Evolutionary conservation across 2,888 invertebrate genomes (phyloP).

Genomic region (Herminia tarsipennalis): DNA sequence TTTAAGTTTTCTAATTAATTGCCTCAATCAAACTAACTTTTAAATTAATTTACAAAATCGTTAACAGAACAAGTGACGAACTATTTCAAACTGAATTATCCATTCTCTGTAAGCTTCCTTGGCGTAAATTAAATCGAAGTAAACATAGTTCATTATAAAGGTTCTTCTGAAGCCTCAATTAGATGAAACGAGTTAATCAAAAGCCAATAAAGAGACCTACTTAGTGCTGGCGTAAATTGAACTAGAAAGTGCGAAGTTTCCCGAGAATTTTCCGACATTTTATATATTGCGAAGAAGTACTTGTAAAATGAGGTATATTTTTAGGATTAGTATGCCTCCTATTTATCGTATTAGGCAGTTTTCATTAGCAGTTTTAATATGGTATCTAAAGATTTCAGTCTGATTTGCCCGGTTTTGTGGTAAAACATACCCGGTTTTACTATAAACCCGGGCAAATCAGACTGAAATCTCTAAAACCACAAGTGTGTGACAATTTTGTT

Average conservation of each 20-base stretch:
- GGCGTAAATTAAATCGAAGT: constrained; percentile 5
- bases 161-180: constrained; percentile 19
- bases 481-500: no score
- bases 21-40: background rate
- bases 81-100: background rate
- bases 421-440: no score
- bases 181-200: constrained; percentile 29
- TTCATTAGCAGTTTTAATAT: no score
- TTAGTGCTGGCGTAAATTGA: constrained; percentile 23
- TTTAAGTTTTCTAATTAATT: background rate
- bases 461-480: no score
- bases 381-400: no score
- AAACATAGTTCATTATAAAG: constrained; percentile 11
- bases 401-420: no score
- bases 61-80: background rate
- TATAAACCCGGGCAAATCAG: no score
- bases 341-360: no score
- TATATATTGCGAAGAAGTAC: no score
- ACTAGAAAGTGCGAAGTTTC: constrained; percentile 17
- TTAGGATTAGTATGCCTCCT: no score
- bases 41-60: no score
- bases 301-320: no score
- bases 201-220: constrained; percentile 21
- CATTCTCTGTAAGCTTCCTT: background rate
- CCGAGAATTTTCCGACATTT: constrained; percentile 20